Conservation (phyloP, 2,797 vertebrate species). For the Dendrocincla fuliginosa region DNA sequence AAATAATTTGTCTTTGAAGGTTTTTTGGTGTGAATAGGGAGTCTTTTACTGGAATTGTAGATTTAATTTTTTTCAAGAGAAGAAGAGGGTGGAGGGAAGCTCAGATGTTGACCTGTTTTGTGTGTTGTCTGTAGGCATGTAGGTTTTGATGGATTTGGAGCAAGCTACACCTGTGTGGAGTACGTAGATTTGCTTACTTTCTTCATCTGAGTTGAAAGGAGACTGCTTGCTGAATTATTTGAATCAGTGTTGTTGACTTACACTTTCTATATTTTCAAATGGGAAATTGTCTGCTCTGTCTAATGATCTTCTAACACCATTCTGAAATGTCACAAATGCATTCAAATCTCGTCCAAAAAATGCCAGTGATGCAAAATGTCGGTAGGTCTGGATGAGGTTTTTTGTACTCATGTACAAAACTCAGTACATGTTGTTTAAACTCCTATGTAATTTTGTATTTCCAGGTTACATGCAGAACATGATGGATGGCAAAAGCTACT, state of each 20-base stretch:
- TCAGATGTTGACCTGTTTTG: background rate
- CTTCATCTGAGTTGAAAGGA: background rate
- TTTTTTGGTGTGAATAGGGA: background rate
- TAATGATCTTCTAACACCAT: background rate
- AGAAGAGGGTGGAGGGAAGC: background rate
- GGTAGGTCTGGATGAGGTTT: background rate
- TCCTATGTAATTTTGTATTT: slow-evolving; percentile 31
- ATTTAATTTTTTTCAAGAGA: background rate
- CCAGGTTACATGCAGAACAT: slow-evolving; percentile 62
- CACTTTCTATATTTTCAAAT: background rate
- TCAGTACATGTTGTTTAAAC: background rate
- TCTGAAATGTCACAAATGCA: background rate
- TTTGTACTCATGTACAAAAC: too few species aligned
- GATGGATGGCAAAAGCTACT: slow-evolving; percentile 61
- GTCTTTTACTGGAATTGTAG: background rate
- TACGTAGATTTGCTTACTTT: background rate
- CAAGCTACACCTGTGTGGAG: background rate
- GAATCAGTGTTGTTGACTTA: background rate
- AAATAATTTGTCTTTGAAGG: background rate
- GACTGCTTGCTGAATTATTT: background rate
- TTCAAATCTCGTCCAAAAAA: background rate
- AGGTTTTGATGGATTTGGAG: background rate
- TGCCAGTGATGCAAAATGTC: background rate
- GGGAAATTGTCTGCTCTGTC: background rate
- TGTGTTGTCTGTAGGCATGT: background rate